Conservation (phyloP, 2,888 invertebrate genomes). For the Apeira syringaria region DNA sequence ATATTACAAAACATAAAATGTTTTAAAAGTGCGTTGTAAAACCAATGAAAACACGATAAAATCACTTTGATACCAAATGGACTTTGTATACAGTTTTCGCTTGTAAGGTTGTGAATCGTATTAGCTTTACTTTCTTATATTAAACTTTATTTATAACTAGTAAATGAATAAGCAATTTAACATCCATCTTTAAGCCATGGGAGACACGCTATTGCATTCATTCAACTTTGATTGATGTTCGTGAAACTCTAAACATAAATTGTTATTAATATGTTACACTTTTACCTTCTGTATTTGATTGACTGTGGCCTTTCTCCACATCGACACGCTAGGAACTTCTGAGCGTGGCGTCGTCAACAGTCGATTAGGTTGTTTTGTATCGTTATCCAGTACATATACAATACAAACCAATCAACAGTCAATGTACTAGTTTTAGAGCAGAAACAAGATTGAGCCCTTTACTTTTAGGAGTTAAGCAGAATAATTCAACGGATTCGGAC, state of each 20-base stretch:
- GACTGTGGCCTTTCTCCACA: constrained; percentile 7
- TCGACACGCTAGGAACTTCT: background rate
- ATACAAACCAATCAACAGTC: no score
- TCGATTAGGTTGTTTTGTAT: background rate
- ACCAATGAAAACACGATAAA: no score
- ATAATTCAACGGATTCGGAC: no score
- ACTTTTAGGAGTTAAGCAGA: no score
- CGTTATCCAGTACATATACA: no score
- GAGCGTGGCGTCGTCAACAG: background rate
- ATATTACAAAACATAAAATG: no score
- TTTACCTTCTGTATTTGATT: constrained; percentile 20
- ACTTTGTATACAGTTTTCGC: constrained; percentile 1
- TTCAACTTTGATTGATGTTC: constrained; percentile 21
- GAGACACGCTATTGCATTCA: constrained; percentile 28
- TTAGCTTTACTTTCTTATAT: constrained; percentile 19
- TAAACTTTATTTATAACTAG: constrained; percentile 9
- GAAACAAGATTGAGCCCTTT: no score
- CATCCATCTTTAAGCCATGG: constrained; percentile 12
- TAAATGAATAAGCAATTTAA: constrained; percentile 18
- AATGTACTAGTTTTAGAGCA: no score
- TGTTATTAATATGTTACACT: constrained; percentile 17
- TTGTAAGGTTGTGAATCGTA: constrained; percentile 9
- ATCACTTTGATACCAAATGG: background rate
- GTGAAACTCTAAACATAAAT: constrained; percentile 18
- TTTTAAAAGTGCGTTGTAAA: no score